A percentile compares a stretch with the other conserved stretches of the same genome.
These are phyloP conservation scores for Bambusicola thoracicus DNA, from an alignment of 2,113 vertebrate species.

Conservation along the genomic window DNA sequence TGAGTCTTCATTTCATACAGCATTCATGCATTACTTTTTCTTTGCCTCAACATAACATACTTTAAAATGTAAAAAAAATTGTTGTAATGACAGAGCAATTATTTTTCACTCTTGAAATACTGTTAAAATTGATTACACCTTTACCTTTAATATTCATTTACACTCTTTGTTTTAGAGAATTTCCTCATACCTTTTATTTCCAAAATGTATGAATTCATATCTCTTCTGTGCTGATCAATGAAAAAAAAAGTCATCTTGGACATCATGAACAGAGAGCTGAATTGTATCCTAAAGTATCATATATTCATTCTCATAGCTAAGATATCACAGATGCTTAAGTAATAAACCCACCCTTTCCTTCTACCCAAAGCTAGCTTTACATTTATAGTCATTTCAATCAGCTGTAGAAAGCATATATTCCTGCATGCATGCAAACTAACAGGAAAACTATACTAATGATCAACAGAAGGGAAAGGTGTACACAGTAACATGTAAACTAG, in stretches of 20 bases:
- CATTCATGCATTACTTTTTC: not conserved
- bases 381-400: not conserved
- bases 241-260: not conserved
- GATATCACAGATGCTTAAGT: not conserved
- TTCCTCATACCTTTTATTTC: not conserved
- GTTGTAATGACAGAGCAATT: not conserved
- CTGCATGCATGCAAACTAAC: accelerated
- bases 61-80: not conserved
- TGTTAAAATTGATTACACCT: not conserved
- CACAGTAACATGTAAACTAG: not conserved
- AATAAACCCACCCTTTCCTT: not conserved
- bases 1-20: not conserved
- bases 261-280: not conserved
- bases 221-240: not conserved
- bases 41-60: not conserved
- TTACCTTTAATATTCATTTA: not conserved
- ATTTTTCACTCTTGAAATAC: not conserved
- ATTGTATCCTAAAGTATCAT: not conserved
- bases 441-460: not conserved
- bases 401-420: not conserved
- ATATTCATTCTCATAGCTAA: not conserved
- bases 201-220: not conserved
- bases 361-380: not conserved
- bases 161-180: not conserved
- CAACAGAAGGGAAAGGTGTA: not conserved